Evolutionary conservation across 2,888 invertebrate genomes (phyloP), one percentile per base, ranked within the genome.

Genomic region (Eulithis testata): DNA sequence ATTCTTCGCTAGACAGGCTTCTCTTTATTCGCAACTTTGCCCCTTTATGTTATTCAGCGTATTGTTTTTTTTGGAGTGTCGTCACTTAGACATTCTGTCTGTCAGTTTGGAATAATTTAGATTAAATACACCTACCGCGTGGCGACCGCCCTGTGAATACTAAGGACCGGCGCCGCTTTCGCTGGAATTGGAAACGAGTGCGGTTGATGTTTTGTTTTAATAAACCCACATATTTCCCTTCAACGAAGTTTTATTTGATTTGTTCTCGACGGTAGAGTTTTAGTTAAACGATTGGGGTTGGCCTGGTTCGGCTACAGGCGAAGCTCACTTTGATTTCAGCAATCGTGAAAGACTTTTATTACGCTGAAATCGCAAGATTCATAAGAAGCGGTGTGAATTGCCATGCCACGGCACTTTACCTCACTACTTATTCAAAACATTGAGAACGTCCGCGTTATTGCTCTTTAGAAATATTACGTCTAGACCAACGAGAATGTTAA

Each of bases 101-200:
- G 87, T 88, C 85, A 86, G 85, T 84, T 84, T 75, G 80, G 85
- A 87, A 90, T 90, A 90, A 90, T 91, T 90, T 88, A 89, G 87
- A 90, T 91, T 90, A 90, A 89, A 88, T 84, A 87, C 87, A 90
- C 90, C 90, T 87, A 89, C 91, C 87, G 86, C 89, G 77, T 68
- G 80, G 85, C 80, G 75, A 76, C 75, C 80, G 76, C 82, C 79
- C 78, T 73, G 81, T 85, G 89, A 87, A 90, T 90, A 84, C 75
- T 86, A 88, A 90, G 83, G 78, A 82, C 77, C 76, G 81, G 83
- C 82, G 83, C 79, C 78, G 76, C 82, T 79, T 80, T 78, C 79
- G 68, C 79, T 81, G 76, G 90, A 90, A 91, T 90, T 88, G 86
- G 80, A 86, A 90, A 90, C 88, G 86, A 88, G 86, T 79, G 80